Base-by-base conservation (phyloP, 2,888 invertebrate species). In the Thymelicus acteon region DNA sequence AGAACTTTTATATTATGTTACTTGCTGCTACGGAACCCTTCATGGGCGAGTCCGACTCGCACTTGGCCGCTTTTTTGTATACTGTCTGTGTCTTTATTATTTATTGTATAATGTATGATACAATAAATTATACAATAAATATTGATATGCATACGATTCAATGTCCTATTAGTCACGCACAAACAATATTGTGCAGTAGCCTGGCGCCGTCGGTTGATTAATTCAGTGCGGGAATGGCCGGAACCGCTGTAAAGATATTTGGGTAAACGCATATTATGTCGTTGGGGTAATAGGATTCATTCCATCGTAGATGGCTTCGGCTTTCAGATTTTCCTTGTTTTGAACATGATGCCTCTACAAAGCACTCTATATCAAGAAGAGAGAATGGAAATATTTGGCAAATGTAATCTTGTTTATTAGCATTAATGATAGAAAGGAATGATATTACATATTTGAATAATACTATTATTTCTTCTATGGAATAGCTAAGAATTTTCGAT, bases 221-320 rank as follows among this genome's bases (percentile, higher is more conserved):
- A 87, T 82, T 86, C 81, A 84, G 86, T 81, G 78, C 78, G 77
- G 78, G 77, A 90, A 90, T 85, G 85, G 84, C 82, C 83, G 81
- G 81, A 84, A 82, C 81, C 78, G 84, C 87, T 81, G 88, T 90
- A 90, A 89, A 90, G 85, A 90, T 89, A 90, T 92, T 91, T 90
- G 90, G 90, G 90, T 90, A 89, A 89, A 89, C 85, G 91, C 91
- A 93, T 92, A 92, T 87, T 83, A 84, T 80, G 89, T 88, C 90
- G 89, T 92, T 92, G 87, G 86, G 86, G 88, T 92, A 90, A 92
- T 91, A 91, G 92, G 87, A 90, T 84, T 85, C 82, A 83, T 86
- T 71, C 54, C 24, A 54, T 24, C 54, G 54, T 54, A 54, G 54
- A 54, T 54, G 54, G 78, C 78, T 76, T 74, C 72, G 60, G 67